phyloP scores from a whole-genome alignment of 2,113 vertebrate genomes.

The Prionailurus bengalensis region DNA sequence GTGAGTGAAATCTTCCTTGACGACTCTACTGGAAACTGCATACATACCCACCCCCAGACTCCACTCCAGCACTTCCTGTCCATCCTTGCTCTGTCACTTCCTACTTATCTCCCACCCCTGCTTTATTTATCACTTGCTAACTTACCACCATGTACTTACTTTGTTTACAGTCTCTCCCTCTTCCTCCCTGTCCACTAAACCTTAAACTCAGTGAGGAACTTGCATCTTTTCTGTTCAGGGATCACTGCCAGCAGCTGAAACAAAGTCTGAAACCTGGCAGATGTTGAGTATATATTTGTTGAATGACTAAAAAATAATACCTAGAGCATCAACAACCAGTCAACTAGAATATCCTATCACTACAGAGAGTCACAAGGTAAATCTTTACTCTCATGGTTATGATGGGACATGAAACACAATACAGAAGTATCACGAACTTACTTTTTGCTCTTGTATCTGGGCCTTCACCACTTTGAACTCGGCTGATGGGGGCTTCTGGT shows the following conservation, averaged over 20 bases:
- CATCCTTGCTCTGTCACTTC: background rate
- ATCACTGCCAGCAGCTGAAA: background rate
- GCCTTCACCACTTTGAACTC: constrained; percentile 99
- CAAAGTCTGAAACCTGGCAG: background rate
- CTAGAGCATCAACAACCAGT: background rate
- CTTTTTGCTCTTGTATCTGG: constrained; percentile 99
- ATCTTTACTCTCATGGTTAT: background rate
- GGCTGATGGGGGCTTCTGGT: constrained; percentile 96
- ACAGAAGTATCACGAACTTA: constrained; percentile 78
- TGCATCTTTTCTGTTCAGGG: background rate
- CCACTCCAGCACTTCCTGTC: background rate
- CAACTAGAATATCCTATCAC: background rate
- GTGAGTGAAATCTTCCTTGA: background rate
- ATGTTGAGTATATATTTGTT: background rate
- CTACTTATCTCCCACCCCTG: background rate
- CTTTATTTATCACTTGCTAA: background rate
- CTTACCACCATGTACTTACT: background rate
- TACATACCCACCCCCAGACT: background rate
- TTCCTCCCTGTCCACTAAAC: background rate
- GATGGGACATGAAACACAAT: background rate
- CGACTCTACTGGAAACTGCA: background rate
- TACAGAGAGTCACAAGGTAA: background rate
- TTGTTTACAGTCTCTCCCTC: background rate
- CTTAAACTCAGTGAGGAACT: background rate
- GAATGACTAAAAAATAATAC: constrained; percentile 41